Conservation (phyloP, 2,113 vertebrate genomes). For the Gymnogyps californianus region DNA sequence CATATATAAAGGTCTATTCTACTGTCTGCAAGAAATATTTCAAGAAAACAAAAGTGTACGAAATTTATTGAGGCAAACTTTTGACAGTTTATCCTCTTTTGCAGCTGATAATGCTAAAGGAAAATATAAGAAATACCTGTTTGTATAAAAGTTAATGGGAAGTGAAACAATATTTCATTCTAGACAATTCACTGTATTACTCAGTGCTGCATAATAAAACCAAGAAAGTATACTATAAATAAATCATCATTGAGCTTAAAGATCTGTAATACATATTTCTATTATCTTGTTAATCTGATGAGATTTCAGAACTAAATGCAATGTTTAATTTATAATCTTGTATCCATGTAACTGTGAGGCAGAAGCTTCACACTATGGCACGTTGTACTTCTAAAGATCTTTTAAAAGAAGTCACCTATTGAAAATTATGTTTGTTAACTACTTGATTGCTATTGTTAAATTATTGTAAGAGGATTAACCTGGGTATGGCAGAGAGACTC, state of each 20-base stretch:
- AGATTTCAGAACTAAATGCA: neutral
- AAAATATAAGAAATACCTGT: neutral
- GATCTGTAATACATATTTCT: neutral
- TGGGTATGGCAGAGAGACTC: neutral
- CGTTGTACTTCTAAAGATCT: neutral
- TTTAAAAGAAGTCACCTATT: neutral
- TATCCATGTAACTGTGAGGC: neutral
- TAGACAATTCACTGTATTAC: neutral
- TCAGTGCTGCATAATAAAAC: neutral
- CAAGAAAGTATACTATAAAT: neutral
- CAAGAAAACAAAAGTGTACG: neutral
- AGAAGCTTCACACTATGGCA: neutral
- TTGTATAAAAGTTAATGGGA: neutral
- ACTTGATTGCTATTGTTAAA: neutral
- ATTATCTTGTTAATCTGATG: neutral
- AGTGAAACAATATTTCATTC: neutral
- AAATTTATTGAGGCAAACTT: neutral
- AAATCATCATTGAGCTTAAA: neutral
- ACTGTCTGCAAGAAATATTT: neutral
- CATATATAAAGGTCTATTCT: neutral
- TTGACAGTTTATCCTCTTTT: neutral
- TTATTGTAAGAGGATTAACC: neutral
- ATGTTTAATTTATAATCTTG: neutral
- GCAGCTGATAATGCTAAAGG: neutral
- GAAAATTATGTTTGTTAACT: neutral